Conservation (phyloP, 1,140 invertebrate genomes). For the Pseudachorutes palmiensis region DNA sequence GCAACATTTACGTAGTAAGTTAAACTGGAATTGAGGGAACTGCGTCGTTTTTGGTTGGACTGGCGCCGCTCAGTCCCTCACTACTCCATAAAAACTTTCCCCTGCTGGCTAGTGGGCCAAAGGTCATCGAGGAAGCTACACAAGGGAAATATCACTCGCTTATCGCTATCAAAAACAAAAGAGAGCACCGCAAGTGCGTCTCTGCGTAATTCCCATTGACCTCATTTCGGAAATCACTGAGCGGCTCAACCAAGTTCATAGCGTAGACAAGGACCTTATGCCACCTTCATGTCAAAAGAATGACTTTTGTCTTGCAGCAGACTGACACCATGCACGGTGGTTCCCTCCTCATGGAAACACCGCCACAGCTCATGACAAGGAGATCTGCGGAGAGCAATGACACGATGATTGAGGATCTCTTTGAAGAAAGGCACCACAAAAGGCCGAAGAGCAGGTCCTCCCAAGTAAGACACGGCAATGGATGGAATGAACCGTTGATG, state of each 20-base stretch:
- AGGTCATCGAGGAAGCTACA: no score
- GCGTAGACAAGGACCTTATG: no score
- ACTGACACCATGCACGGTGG: conserved; percentile 35
- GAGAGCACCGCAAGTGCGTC: background rate
- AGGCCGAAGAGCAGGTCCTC: conserved; percentile 35
- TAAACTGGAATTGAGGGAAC: no score
- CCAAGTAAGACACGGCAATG: conserved; percentile 34
- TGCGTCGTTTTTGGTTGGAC: background rate
- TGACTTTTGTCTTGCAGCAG: no score
- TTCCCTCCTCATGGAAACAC: conserved; percentile 23
- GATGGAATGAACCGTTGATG: no score
- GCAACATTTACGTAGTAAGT: conserved; percentile 38
- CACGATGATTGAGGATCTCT: conserved; percentile 35
- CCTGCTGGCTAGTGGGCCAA: no score
- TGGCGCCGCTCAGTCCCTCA: background rate
- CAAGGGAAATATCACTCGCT: no score
- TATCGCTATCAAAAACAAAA: background rate
- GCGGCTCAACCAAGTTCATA: no score
- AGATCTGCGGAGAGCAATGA: conserved; percentile 36
- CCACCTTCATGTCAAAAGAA: no score
- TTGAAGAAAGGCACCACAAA: conserved; percentile 33
- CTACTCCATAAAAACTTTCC: background rate
- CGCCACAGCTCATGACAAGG: conserved; percentile 31
- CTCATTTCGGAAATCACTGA: no score
- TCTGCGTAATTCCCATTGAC: background rate